These are phyloP conservation scores for Eupleurogrammus muticus DNA, from an alignment of 2,797 vertebrate genomes.

Conservation along the genomic window DNA sequence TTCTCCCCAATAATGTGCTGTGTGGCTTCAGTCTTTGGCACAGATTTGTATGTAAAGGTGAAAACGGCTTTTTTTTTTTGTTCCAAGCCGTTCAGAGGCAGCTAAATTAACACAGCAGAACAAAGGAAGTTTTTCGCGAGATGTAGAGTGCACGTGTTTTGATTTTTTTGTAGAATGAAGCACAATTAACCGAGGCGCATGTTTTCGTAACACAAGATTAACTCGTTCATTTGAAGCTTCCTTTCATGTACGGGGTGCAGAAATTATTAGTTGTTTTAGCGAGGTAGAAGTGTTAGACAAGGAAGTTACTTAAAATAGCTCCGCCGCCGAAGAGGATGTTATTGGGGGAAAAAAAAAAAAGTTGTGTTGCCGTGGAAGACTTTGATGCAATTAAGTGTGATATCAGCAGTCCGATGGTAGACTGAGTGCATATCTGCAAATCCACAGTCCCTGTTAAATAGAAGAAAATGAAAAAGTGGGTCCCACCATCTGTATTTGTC, in stretches of 20 bases:
- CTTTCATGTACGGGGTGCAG: conserved; percentile 28
- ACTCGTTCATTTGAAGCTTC: conserved; percentile 12
- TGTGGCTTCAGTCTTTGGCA: conserved; percentile 23
- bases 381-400: conserved; percentile 74
- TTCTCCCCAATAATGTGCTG: conserved; percentile 43
- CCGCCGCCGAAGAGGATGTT: conserved; percentile 52
- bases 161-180: conserved; percentile 21
- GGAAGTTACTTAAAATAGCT: conserved; percentile 70
- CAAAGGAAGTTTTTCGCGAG: background rate
- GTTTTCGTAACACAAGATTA: conserved; percentile 23
- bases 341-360: too few species aligned
- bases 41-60: conserved; percentile 32
- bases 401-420: conserved; percentile 59
- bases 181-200: conserved; percentile 23
- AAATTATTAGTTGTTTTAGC: conserved; percentile 51
- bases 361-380: conserved; percentile 55
- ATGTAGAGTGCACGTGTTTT: conserved; percentile 4
- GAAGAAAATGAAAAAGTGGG: conserved; percentile 66
- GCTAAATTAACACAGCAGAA: conserved; percentile 10
- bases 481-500: conserved; percentile 60
- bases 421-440: conserved; percentile 52
- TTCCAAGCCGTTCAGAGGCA: conserved; percentile 2
- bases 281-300: conserved; percentile 54
- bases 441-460: conserved; percentile 44
- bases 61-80: background rate